These are phyloP conservation scores for Cheilosia scutellata DNA, from an alignment of 2,888 invertebrate genomes.

Conservation along the genomic window DNA sequence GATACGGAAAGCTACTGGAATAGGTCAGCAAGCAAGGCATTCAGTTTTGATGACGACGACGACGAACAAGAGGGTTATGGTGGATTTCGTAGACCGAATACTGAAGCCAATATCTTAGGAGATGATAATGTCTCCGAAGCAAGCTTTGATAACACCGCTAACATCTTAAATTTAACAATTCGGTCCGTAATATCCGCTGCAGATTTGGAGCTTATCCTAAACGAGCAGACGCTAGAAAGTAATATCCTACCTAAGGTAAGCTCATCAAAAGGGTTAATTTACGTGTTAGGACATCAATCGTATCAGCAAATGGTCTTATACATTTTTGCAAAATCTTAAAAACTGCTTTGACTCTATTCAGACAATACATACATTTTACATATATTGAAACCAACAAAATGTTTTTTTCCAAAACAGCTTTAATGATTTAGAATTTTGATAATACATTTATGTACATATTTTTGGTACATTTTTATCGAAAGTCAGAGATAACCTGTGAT, in stretches of 20 bases:
- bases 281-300: too few relatives aligned
- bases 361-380: too few relatives aligned
- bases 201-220: constrained; percentile 80
- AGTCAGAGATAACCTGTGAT: too few relatives aligned
- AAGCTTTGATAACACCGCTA: constrained; percentile 81
- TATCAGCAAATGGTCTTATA: too few relatives aligned
- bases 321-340: too few relatives aligned
- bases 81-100: not conserved
- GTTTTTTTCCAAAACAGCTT: too few relatives aligned
- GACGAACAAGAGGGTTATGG: constrained; percentile 84
- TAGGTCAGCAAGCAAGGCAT: constrained; percentile 89
- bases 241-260: constrained; percentile 79
- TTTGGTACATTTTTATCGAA: too few relatives aligned
- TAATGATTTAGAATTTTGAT: too few relatives aligned
- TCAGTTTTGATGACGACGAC: constrained; percentile 92
- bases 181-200: constrained; percentile 82
- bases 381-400: too few relatives aligned
- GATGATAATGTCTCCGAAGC: constrained; percentile 82
- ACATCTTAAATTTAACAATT: constrained; percentile 81
- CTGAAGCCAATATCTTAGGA: constrained; percentile 32
- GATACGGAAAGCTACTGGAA: constrained; percentile 92
- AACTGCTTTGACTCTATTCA: too few relatives aligned
- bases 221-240: constrained; percentile 81
- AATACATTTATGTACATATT: too few relatives aligned
- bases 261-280: too few relatives aligned